phyloP scores from a whole-genome alignment of 1,140 invertebrate species.

The Spodoptera litura region DNA sequence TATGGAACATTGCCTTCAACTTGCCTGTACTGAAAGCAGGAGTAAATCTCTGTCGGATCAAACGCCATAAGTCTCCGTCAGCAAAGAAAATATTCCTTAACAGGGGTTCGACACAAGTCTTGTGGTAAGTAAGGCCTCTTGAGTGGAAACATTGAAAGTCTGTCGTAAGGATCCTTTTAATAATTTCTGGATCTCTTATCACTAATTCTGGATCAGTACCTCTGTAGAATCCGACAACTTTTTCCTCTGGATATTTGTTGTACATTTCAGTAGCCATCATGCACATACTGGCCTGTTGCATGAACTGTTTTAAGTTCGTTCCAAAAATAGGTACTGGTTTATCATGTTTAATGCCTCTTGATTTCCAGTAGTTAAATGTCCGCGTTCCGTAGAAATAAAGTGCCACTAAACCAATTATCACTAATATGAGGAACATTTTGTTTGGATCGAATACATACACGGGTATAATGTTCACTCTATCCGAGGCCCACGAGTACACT shows the following conservation, averaged over 20 bases:
- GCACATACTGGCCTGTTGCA: constrained; percentile 65
- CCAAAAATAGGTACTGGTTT: constrained; percentile 67
- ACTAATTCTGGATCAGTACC: constrained; percentile 64
- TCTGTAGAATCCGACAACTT: constrained; percentile 72
- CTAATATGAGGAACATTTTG: constrained; percentile 50
- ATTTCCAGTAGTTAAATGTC: constrained; percentile 69
- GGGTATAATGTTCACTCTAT: neutral
- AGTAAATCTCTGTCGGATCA: constrained; percentile 87
- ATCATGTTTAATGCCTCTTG: constrained; percentile 68
- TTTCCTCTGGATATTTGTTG: constrained; percentile 70
- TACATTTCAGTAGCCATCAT: constrained; percentile 68
- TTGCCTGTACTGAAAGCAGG: constrained; percentile 89
- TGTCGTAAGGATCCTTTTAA: constrained; percentile 85
- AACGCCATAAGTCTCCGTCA: constrained; percentile 87
- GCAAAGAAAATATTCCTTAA: constrained; percentile 85
- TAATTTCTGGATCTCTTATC: constrained; percentile 80
- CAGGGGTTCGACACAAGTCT: constrained; percentile 83
- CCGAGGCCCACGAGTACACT: constrained; percentile 2
- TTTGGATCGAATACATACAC: neutral
- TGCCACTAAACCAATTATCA: constrained; percentile 41
- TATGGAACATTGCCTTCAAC: constrained; percentile 87
- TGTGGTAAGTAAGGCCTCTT: constrained; percentile 73
- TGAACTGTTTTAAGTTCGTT: constrained; percentile 65
- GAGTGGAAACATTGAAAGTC: constrained; percentile 87
- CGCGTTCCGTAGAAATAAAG: constrained; percentile 62